phyloP scores from a whole-genome alignment of 92 coral and sea anemone species.

The Zoanthus sansibaricus region DNA sequence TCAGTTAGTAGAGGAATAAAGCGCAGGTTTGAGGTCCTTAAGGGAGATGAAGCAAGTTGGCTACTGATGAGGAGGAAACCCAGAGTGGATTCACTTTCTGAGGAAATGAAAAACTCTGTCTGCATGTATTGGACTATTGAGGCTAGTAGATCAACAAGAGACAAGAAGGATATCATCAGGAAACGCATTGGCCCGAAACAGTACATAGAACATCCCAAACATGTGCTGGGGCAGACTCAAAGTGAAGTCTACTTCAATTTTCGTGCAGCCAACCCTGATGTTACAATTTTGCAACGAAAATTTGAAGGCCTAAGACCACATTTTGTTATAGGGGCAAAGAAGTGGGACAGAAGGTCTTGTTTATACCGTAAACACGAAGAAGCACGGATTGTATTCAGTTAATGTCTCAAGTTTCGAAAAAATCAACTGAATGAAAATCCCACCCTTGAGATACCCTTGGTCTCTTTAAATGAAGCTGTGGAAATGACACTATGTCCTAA shows the following conservation, averaged over 20 bases:
- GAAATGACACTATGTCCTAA: slow-evolving; percentile 56
- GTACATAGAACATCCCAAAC: slow-evolving; percentile 54
- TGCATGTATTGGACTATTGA: slow-evolving; percentile 26
- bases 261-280: slow-evolving; percentile 41
- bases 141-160: slow-evolving; percentile 61
- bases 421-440: slow-evolving; percentile 22
- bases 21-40: slow-evolving; percentile 45
- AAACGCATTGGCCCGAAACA: slow-evolving; percentile 45
- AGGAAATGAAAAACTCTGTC: slow-evolving; percentile 39
- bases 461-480: slow-evolving; percentile 6
- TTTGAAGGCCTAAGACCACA: slow-evolving; percentile 63
- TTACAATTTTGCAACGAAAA: slow-evolving; percentile 51
- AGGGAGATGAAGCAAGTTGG: slow-evolving; percentile 59
- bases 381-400: slow-evolving; percentile 48
- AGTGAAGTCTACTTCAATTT: slow-evolving; percentile 48
- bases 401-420: slow-evolving; percentile 60
- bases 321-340: slow-evolving; percentile 41
- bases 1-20: slow-evolving; percentile 47
- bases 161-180: slow-evolving; percentile 54
- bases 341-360: slow-evolving; percentile 64
- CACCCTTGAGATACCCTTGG: neutral
- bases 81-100: slow-evolving; percentile 40
- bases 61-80: slow-evolving; percentile 40
- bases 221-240: slow-evolving; percentile 41
- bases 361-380: slow-evolving; percentile 59